These are phyloP conservation scores for Gandaritis pyraliata DNA, from an alignment of 2,888 invertebrate genomes.

Conservation along the genomic window DNA sequence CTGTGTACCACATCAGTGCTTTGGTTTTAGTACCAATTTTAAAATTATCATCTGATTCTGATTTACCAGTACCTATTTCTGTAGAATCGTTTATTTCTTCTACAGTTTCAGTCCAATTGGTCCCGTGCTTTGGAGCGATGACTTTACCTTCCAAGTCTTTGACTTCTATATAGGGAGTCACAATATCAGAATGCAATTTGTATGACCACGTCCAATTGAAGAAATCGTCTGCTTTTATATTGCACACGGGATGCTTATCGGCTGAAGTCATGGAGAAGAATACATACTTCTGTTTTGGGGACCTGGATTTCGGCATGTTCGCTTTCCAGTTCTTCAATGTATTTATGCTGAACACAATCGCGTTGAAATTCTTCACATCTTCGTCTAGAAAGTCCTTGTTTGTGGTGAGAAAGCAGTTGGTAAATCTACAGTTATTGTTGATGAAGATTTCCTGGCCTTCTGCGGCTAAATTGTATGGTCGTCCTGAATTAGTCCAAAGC, in stretches of 20 bases:
- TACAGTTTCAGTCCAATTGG: slow-evolving; percentile 47
- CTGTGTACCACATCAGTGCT: slow-evolving; percentile 51
- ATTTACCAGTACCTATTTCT: background rate
- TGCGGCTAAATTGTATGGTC: slow-evolving; percentile 37
- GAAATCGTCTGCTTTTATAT: slow-evolving; percentile 55
- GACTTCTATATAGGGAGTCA: slow-evolving; percentile 68
- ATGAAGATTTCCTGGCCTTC: slow-evolving; percentile 59
- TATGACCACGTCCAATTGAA: slow-evolving; percentile 81
- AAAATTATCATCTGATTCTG: slow-evolving; percentile 11
- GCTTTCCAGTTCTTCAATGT: slow-evolving; percentile 47
- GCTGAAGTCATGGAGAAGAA: slow-evolving; percentile 64
- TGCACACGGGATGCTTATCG: slow-evolving; percentile 60
- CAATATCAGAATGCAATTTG: slow-evolving; percentile 69
- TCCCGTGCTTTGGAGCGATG: slow-evolving; percentile 58
- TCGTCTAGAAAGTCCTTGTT: slow-evolving; percentile 53
- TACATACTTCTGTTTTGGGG: slow-evolving; percentile 64
- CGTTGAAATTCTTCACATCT: slow-evolving; percentile 63
- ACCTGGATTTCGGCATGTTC: slow-evolving; percentile 54
- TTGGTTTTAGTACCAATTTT: slow-evolving; percentile 45
- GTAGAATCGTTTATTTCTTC: slow-evolving; percentile 1
- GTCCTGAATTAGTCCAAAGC: slow-evolving; percentile 54
- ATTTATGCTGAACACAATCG: slow-evolving; percentile 63
- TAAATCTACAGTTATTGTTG: slow-evolving; percentile 55
- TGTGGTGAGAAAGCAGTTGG: slow-evolving; percentile 67
- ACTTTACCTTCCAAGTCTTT: slow-evolving; percentile 53